Base-by-base conservation (phyloP, 2,113 vertebrate species). In the Aleadryas rufinucha region DNA sequence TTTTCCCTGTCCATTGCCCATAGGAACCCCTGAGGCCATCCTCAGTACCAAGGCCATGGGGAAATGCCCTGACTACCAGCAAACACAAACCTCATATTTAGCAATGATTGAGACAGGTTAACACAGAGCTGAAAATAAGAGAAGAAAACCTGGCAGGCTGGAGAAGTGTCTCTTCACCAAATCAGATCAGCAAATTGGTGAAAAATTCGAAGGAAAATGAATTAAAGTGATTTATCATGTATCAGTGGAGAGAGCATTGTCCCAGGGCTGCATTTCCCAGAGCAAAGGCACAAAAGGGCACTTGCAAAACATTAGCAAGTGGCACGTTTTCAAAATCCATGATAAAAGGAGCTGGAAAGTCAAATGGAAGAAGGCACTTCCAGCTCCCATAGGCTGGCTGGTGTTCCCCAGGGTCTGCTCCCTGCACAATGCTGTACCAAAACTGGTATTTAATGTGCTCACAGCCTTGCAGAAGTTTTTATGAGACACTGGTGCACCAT, bases 361-460 rank as follows among this genome's bases (percentile, higher is more conserved):
- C 60, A 87, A 87, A 75, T 10, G 20, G 18, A 45, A 61, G 74
- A 63, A 72, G 37, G 53, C 23, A 65, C 4, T 89, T 68, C 16
- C 71, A 89, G 23, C 16, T 83, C 76, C 80, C 39, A 26, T 59
- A 23, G 57, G 52, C 42, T 79, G 54, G 5, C 44, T 65, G 15
- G 16, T 30, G 20, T 6, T 60, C 27, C 44, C 23, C 71, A 47
- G 27, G 17, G 4, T 42, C 39, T 63, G 19, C 6, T n/a, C 11
- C 18, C 11, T 0, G 0, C 3, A 3, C 24, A 20, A 1, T 45
- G 18, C 44, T 2, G 0, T 17, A 47, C 24, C 33, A 69, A 76
- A 59, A 21, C 35, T 11, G 37, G 13, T 27, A 21, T 24, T 54
- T 45, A 8, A 10, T 1, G 2, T 30, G 15, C 42, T 64, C 47